A percentile compares a stretch with the other conserved stretches of the same genome.
phyloP scores from a whole-genome alignment of 2,888 invertebrate species.

The Parapristionchus giblindavisi region DNA sequence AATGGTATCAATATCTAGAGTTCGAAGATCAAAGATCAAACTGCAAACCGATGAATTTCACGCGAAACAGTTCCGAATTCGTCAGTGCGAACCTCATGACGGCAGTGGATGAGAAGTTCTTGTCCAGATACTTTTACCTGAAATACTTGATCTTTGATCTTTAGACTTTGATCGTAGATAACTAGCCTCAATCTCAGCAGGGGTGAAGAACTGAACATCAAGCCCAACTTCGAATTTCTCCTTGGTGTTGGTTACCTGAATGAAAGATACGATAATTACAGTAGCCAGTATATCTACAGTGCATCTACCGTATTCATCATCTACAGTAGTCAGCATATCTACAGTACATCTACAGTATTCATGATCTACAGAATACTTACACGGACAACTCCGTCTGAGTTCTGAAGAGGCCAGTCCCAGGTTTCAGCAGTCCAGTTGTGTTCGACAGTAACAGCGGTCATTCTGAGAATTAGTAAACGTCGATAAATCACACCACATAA shows the following conservation, averaged over 20 bases:
- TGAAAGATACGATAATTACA: background rate
- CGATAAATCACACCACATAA: slow-evolving; percentile 18
- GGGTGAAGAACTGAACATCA: slow-evolving; percentile 61
- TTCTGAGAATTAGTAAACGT: slow-evolving; percentile 36
- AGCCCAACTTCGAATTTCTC: slow-evolving; percentile 64
- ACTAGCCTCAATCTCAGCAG: slow-evolving; percentile 53
- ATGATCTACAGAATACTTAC: slow-evolving; percentile 41
- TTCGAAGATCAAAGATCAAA: slow-evolving; percentile 18
- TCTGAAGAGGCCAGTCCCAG: slow-evolving; percentile 65
- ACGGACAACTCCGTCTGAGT: slow-evolving; percentile 62
- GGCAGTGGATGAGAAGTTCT: slow-evolving; percentile 65
- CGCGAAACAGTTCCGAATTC: slow-evolving; percentile 62
- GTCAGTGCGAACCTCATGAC: slow-evolving; percentile 65
- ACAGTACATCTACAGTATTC: slow-evolving; percentile 16
- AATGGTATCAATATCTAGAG: background rate
- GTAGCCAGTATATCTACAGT: background rate
- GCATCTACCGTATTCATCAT: slow-evolving; percentile 19
- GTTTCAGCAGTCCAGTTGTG: slow-evolving; percentile 56
- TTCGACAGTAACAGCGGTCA: slow-evolving; percentile 57
- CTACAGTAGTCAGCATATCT: background rate
- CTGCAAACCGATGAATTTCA: slow-evolving; percentile 55
- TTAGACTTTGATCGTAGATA: background rate
- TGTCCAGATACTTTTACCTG: slow-evolving; percentile 67
- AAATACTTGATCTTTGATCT: slow-evolving; percentile 37
- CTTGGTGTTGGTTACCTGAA: slow-evolving; percentile 58